Conservation (phyloP, 2,888 invertebrate genomes). For the Stenoptilia bipunctidactyla region DNA sequence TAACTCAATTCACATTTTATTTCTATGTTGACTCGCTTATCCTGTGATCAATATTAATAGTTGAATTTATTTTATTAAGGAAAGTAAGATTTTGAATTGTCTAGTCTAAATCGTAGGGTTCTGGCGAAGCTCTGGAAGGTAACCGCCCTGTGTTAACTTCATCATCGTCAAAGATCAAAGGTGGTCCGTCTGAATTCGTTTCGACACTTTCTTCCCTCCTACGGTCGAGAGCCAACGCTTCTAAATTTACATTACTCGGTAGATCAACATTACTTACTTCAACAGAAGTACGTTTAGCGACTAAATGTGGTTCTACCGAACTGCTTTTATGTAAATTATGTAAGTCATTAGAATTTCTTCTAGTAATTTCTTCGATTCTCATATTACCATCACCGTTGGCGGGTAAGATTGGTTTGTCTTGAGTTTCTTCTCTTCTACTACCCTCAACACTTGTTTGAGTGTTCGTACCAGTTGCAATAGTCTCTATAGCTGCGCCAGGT, state of each 20-base stretch:
- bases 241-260: slow-evolving; percentile 21
- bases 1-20: too few relatives aligned
- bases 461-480: slow-evolving; percentile 33
- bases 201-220: slow-evolving; percentile 35
- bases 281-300: not conserved
- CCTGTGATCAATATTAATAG: too few relatives aligned
- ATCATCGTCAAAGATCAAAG: slow-evolving; percentile 17
- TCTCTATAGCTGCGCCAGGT: slow-evolving; percentile 27
- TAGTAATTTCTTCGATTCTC: slow-evolving; percentile 48
- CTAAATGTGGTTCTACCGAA: not conserved
- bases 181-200: slow-evolving; percentile 26
- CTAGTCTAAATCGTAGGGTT: slow-evolving; percentile 52
- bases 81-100: slow-evolving; percentile 2
- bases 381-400: slow-evolving; percentile 22
- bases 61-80: too few relatives aligned
- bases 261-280: slow-evolving; percentile 17
- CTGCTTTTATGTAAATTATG: too few relatives aligned
- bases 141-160: slow-evolving; percentile 18
- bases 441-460: slow-evolving; percentile 13
- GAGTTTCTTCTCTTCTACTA: slow-evolving; percentile 21
- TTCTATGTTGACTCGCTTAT: too few relatives aligned
- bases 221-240: slow-evolving; percentile 44
- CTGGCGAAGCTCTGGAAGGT: slow-evolving; percentile 40
- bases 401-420: slow-evolving; percentile 21
- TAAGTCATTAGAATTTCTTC: slow-evolving; percentile 30